Base-by-base conservation (phyloP, 2,888 invertebrate species). In the Drosophila neotestacea region DNA sequence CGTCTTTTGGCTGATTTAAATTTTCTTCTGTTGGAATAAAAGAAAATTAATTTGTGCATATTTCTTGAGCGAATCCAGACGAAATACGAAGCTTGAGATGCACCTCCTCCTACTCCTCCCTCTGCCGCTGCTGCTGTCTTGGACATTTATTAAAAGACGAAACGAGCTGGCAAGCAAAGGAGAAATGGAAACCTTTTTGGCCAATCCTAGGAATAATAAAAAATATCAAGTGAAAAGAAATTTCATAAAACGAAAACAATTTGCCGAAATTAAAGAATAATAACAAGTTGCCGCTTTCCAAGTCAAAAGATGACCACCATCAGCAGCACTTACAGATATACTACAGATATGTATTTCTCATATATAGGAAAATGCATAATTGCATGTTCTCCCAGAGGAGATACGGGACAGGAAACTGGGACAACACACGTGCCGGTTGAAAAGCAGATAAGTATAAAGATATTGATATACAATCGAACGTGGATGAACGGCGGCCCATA, bases 231-330 rank as follows among this genome's bases (percentile, higher is more conserved):
- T 80, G 81, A 89, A 84, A 81, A 87, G 79, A 90, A 91, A 90
- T 90, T 91, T 91, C 91, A 91, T 92, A 91, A 91, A 91, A 91
- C 84, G 90, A 91, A 91, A 91, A 91, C 92, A 92, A 89, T 91
- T 91, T 91, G 80, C 62, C 69, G 71, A 92, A 91, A 91, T 91
- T 91, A 91, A 92, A 91, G 86, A 91, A 91, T 88, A 91, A 91
- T 91, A 92, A 87, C 77, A 84, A 64, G 78, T 61, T 69, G 63
- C 52, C 78, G 39, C 52, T 41, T 13, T 38, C 55, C 46, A n/a
- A 30, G 39, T 7, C 30, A 59, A 48, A 39, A 28, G 44, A 54
- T 50, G 74, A 60, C 46, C 41, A 58, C 46, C 41, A 58, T 42
- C 46, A 46, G 46, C 44, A 52, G 70, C 52, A 70, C 44, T 54